Percentiles rank a stretch among this genome's conserved stretches.
Conservation (phyloP, 2,113 vertebrate genomes). For the Sinocyclocheilus anshuiensis region DNA sequence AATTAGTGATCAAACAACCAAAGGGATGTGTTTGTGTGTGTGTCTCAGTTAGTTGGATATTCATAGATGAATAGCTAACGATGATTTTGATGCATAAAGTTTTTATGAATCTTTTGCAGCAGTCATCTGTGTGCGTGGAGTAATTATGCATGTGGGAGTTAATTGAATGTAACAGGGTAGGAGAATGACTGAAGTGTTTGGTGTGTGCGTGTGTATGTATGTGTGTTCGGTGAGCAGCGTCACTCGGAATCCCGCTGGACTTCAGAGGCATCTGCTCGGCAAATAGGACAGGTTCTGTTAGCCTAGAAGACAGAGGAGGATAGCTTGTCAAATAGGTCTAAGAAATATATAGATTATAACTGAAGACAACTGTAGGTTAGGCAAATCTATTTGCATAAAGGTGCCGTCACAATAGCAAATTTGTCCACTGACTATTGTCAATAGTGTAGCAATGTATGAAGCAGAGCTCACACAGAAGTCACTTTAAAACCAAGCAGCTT, state of each 20-base stretch:
- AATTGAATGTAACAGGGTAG: slow-evolving; percentile 62
- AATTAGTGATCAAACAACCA: slow-evolving; percentile 82
- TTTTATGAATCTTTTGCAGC: slow-evolving; percentile 44
- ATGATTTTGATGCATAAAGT: slow-evolving; percentile 26
- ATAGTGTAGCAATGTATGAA: too few relatives aligned
- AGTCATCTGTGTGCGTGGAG: slow-evolving; percentile 76
- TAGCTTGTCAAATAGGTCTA: not conserved
- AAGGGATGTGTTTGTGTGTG: slow-evolving; percentile 49
- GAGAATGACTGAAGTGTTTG: slow-evolving; percentile 25
- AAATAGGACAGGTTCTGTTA: slow-evolving; percentile 97
- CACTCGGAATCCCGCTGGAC: slow-evolving; percentile 97
- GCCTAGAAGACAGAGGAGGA: slow-evolving; percentile 74
- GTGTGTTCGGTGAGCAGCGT: slow-evolving; percentile 76
- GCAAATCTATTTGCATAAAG: not conserved
- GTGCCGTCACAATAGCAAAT: not conserved
- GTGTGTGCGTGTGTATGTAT: not conserved
- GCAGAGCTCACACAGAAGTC: too few relatives aligned
- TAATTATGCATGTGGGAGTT: slow-evolving; percentile 41
- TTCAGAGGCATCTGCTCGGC: slow-evolving; percentile 96
- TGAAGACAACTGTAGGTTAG: not conserved
- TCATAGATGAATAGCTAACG: slow-evolving; percentile 2
- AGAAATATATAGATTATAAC: not conserved
- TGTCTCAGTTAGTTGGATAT: slow-evolving; percentile 3
- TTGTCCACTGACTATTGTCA: too few relatives aligned
- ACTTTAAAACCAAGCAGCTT: too few relatives aligned